These are phyloP conservation scores for Manacus vitellinus DNA, from an alignment of 2,113 vertebrate genomes.

Conservation along the genomic window DNA sequence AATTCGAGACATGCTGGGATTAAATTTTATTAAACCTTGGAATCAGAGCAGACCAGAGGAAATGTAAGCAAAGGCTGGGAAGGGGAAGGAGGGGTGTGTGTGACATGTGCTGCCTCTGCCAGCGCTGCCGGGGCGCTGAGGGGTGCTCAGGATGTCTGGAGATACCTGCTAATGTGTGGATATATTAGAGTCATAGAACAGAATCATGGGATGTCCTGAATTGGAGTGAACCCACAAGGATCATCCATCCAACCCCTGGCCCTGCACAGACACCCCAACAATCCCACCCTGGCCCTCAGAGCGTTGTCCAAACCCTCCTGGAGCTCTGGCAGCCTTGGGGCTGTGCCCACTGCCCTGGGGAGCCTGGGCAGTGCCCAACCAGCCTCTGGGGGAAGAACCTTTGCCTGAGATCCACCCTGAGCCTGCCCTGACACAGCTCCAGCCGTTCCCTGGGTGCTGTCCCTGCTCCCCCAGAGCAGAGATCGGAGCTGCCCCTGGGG, in stretches of 20 bases:
- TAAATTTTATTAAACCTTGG: not conserved
- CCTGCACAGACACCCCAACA: not conserved
- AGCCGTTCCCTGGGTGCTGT: not conserved
- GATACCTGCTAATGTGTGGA: rapidly evolving
- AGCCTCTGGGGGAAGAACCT: not conserved
- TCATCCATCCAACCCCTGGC: rapidly evolving
- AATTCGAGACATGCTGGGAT: not conserved
- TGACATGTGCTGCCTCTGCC: not conserved
- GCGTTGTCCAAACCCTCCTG: not conserved
- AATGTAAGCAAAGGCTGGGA: constrained; percentile 4
- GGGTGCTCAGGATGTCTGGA: not conserved
- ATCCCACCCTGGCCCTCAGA: not conserved
- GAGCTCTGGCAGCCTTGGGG: not conserved
- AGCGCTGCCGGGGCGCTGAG: rapidly evolving
- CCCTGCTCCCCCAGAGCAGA: not conserved
- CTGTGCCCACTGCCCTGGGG: not conserved
- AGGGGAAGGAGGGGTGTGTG: not conserved
- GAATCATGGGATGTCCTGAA: not conserved
- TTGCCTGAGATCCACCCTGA: not conserved
- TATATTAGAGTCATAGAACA: not conserved
- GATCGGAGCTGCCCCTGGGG: not conserved
- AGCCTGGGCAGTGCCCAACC: not conserved
- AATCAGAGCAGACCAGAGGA: not conserved
- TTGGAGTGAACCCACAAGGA: not conserved
- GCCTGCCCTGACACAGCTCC: not conserved